phyloP scores from a whole-genome alignment of 2,888 invertebrate species.

The Pristionchus arcanus region DNA sequence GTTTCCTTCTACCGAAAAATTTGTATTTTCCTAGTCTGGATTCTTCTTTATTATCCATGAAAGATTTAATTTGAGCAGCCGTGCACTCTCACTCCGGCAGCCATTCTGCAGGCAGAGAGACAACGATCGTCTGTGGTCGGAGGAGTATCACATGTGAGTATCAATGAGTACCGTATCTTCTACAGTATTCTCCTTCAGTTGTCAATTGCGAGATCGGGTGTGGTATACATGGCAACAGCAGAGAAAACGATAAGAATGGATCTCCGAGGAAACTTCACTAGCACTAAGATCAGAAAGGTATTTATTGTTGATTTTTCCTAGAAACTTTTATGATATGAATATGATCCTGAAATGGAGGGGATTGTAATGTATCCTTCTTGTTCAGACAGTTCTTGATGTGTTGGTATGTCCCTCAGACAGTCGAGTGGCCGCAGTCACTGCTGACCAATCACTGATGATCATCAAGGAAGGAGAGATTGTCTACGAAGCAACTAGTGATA shows the following conservation, averaged over 20 bases:
- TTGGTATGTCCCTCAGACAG: slow-evolving; percentile 43
- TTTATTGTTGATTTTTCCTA: neutral
- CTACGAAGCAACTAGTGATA: neutral
- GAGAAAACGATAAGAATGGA: slow-evolving; percentile 40
- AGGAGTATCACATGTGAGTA: slow-evolving; percentile 49
- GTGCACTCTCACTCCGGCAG: neutral
- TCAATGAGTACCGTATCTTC: neutral
- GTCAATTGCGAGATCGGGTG: slow-evolving; percentile 13
- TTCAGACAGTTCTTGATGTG: slow-evolving; percentile 45
- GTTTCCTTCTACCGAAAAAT: no score
- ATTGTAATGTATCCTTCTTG: neutral
- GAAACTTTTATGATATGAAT: no score
- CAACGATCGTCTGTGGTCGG: slow-evolving; percentile 39
- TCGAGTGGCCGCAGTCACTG: slow-evolving; percentile 31
- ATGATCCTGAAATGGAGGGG: neutral
- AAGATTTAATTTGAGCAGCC: neutral
- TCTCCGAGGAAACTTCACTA: neutral
- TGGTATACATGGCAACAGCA: neutral
- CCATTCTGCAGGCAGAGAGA: slow-evolving; percentile 50
- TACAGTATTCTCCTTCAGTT: slow-evolving; percentile 38
- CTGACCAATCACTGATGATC: slow-evolving; percentile 18
- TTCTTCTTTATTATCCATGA: no score
- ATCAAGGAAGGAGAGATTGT: slow-evolving; percentile 37
- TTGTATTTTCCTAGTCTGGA: no score
- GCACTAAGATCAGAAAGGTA: slow-evolving; percentile 28